Evolutionary conservation across 2,797 vertebrate species (phyloP).

Genomic region (Clamator glandarius): DNA sequence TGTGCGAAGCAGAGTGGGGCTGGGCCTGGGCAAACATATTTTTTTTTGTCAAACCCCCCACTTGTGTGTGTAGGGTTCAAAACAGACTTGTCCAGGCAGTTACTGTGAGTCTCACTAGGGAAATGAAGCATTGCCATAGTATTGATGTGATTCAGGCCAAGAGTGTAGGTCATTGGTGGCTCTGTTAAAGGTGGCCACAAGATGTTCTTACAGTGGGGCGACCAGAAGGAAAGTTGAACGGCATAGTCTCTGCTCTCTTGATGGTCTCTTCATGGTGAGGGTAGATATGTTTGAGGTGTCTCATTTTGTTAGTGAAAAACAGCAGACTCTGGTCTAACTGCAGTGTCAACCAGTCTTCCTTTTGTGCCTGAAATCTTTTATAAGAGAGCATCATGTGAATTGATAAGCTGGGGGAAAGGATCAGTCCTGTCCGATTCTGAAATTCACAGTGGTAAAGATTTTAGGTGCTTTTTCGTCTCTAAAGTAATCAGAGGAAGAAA

Average conservation of each 20-base stretch:
- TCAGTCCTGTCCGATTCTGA: not conserved
- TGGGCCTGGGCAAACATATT: not conserved
- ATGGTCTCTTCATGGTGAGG: not conserved
- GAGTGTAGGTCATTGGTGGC: accelerated
- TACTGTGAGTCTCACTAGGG: not conserved
- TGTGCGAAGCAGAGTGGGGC: not conserved
- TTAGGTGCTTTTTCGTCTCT: not conserved
- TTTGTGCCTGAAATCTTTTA: not conserved
- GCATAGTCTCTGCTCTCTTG: not conserved
- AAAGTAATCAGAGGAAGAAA: not conserved
- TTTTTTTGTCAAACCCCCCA: too few relatives aligned
- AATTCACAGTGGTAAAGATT: not conserved
- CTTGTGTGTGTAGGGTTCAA: not conserved
- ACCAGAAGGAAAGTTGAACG: not conserved
- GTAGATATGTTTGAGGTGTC: not conserved
- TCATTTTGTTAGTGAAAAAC: not conserved
- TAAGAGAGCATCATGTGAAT: not conserved
- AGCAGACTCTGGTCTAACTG: not conserved
- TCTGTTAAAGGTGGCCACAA: not conserved
- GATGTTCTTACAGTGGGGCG: not conserved
- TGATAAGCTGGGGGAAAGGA: not conserved
- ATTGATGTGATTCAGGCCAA: not conserved
- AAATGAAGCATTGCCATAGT: not conserved
- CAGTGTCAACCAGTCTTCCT: not conserved
- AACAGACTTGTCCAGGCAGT: not conserved